Percentiles rank a stretch among this genome's conserved stretches.
phyloP scores from a whole-genome alignment of 2,888 invertebrate genomes.

The Chironomus riparius region DNA sequence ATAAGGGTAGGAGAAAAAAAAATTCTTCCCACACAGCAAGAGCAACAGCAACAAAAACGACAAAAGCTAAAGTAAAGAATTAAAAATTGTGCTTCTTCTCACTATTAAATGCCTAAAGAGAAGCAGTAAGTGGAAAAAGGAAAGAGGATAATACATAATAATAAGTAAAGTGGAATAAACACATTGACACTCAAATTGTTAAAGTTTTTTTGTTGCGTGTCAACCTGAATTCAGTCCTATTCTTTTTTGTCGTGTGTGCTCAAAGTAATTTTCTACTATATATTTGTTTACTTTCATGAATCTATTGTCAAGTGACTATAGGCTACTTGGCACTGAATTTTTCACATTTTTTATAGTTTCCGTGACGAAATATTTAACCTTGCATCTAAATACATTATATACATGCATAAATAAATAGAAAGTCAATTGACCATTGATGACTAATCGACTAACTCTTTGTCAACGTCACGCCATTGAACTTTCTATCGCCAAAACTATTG shows the following conservation, averaged over 20 bases:
- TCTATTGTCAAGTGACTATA: background rate
- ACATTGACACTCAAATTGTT: too few relatives aligned
- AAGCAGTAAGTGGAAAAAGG: background rate
- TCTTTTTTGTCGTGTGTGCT: background rate
- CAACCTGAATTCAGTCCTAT: background rate
- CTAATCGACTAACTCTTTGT: background rate
- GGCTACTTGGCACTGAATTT: background rate
- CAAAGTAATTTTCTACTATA: background rate
- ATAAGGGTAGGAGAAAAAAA: background rate
- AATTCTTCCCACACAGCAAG: background rate
- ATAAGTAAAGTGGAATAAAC: background rate
- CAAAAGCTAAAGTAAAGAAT: background rate
- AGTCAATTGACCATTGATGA: background rate
- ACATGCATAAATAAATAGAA: too few relatives aligned
- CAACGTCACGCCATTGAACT: background rate
- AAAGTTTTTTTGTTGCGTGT: background rate
- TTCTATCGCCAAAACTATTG: too few relatives aligned
- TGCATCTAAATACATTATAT: too few relatives aligned
- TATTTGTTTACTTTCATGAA: background rate
- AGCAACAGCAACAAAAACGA: background rate
- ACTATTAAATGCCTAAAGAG: too few relatives aligned
- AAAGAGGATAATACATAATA: background rate
- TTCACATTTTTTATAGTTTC: background rate
- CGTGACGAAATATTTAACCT: too few relatives aligned
- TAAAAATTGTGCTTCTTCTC: constrained; percentile 1